These are phyloP conservation scores for Python bivittatus DNA, from an alignment of 2,113 vertebrate genomes.

Conservation along the genomic window DNA sequence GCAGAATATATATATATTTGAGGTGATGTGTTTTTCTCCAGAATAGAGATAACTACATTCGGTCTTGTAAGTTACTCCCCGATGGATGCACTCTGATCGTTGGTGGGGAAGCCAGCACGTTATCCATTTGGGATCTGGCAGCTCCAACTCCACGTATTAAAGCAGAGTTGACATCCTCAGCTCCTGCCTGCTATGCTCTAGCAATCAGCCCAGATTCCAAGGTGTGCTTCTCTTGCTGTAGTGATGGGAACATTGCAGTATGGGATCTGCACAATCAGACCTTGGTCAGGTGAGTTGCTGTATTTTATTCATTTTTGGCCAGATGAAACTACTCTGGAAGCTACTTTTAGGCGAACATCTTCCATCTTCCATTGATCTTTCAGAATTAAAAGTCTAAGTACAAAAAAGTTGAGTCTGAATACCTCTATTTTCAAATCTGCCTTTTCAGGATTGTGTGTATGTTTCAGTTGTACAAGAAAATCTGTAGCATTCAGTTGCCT, in stretches of 20 bases:
- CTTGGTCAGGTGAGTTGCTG: slow-evolving; percentile 86
- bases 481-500: not conserved
- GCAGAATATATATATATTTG: slow-evolving; percentile 39
- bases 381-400: not conserved
- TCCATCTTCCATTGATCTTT: not conserved
- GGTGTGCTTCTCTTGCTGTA: slow-evolving; percentile 99
- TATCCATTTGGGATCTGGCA: slow-evolving; percentile 99
- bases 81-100: slow-evolving; percentile 85
- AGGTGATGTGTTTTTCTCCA: slow-evolving; percentile 70
- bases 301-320: not conserved
- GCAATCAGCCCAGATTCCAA: slow-evolving; percentile 99
- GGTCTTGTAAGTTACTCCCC: slow-evolving; percentile 83
- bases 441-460: not conserved
- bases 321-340: slow-evolving; percentile 14
- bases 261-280: slow-evolving; percentile 99
- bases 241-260: slow-evolving; percentile 98
- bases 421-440: not conserved
- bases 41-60: slow-evolving; percentile 99
- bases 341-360: not conserved
- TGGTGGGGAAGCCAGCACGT: slow-evolving; percentile 94
- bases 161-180: slow-evolving; percentile 96
- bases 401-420: not conserved
- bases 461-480: not conserved
- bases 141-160: slow-evolving; percentile 97
- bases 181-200: slow-evolving; percentile 96